Conservation (phyloP, 2,797 vertebrate genomes). For the Mallotus villosus region DNA sequence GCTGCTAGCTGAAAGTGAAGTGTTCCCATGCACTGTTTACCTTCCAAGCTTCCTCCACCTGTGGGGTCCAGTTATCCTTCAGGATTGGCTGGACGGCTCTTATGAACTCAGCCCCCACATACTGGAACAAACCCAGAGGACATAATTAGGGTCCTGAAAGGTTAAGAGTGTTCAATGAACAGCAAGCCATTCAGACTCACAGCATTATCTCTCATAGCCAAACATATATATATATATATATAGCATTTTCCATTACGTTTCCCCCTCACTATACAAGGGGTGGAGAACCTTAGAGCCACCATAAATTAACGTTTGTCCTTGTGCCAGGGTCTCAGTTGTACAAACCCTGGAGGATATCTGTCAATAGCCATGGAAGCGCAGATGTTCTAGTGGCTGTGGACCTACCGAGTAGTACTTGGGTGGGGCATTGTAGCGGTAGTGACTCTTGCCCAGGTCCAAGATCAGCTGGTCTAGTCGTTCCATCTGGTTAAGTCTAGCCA, state of each 20-base stretch:
- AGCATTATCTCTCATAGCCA: conserved; percentile 2
- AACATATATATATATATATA: too few relatives aligned
- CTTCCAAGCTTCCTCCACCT: conserved; percentile 80
- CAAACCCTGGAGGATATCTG: neutral
- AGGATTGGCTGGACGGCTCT: conserved; percentile 77
- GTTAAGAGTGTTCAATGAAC: neutral
- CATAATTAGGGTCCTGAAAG: neutral
- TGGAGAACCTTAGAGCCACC: neutral
- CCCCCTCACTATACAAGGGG: neutral
- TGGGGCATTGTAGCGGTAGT: conserved; percentile 53
- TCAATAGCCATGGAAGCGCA: neutral
- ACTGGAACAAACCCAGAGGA: conserved; percentile 60
- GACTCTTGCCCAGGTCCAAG: conserved; percentile 53
- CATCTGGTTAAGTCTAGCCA: conserved; percentile 48
- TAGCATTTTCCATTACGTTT: conserved; percentile 2
- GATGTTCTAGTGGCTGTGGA: neutral
- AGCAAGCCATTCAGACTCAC: neutral
- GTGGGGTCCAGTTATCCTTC: conserved; percentile 76
- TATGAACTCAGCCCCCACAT: conserved; percentile 79
- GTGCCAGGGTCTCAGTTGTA: too few relatives aligned
- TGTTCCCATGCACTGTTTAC: conserved; percentile 39
- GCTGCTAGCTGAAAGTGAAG: conserved; percentile 6
- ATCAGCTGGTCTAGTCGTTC: conserved; percentile 43
- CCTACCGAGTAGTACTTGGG: conserved; percentile 59
- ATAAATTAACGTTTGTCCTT: neutral